phyloP scores from a whole-genome alignment of 1,140 invertebrate genomes.

The Drosophila repleta region DNA sequence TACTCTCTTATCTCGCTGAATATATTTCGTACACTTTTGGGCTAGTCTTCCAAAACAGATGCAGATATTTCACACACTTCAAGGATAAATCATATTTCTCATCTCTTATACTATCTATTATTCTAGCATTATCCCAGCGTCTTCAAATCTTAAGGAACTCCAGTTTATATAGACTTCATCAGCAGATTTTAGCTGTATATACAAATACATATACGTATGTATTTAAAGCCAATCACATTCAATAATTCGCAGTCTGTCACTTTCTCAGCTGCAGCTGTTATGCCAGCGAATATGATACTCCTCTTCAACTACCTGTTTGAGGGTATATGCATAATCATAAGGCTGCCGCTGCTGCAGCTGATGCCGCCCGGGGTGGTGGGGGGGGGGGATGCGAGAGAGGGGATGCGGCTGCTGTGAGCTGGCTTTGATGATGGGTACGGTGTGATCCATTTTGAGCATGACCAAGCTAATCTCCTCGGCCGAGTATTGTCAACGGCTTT shows the following conservation, averaged over 20 bases:
- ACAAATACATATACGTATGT: no score
- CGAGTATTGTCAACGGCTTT: conserved; percentile 43
- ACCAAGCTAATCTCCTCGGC: conserved; percentile 63
- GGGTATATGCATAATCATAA: conserved; percentile 33
- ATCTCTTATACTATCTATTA: no score
- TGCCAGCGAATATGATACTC: neutral
- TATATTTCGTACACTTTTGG: no score
- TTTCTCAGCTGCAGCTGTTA: neutral
- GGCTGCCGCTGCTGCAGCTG: conserved; percentile 16
- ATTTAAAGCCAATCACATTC: no score
- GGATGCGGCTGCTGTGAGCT: conserved; percentile 15
- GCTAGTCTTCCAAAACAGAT: no score
- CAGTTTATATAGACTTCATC: no score
- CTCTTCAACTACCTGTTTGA: neutral
- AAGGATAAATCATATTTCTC: no score
- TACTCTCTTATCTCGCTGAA: no score
- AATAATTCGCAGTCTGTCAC: neutral
- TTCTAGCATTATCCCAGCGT: no score
- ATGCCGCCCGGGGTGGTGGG: neutral
- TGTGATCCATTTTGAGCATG: conserved; percentile 64
- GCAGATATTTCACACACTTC: no score
- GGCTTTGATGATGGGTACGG: conserved; percentile 52
- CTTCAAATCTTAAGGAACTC: no score
- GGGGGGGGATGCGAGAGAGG: neutral
- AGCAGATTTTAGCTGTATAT: no score